Base-by-base conservation (phyloP, 2,888 invertebrate species). In the Brenthis daphne region DNA sequence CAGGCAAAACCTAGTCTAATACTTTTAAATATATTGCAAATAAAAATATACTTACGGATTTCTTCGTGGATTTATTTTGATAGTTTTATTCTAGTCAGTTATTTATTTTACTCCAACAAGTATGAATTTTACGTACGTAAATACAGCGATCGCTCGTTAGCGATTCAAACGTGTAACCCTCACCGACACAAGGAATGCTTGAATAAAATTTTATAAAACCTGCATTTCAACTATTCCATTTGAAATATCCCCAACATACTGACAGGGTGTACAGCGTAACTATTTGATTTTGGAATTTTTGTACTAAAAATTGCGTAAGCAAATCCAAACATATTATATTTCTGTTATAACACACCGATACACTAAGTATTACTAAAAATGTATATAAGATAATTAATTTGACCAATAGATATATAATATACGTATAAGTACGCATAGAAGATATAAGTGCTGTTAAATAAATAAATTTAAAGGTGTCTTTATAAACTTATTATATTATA, bases 181-280 rank as follows among this genome's bases (percentile, higher is more conserved):
- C 33, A 37, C 29, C 14, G 13, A 50, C 48, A 16, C 29, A 12
- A 60, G 29, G n/a, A 24, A 11, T 12, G 12, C 2, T 60, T 33
- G 48, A 60, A 60, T 60, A 29, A 12, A 24, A 60, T 50, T 60
- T 50, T 60, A 60, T 51, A 43, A 53, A 63, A 43, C 63, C 37
- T 43, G 33, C 33, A 53, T 16, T 53, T 63, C 63, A 53, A 33
- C 24, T 43, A 37, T 57, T 63, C 63, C 37, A 53, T 53, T 63
- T 63, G 33, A 63, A 63, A 53, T 51, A 51, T 20, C 51, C 20
- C 37, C 13, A 43, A 43, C 37, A 20, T 20, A 63, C 53, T 63
- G 29, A 13, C 16, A 53, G 12, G 37, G 20, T 43, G 20, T 43
- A 16, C 63, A 16, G 16, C 37, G 37, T 33, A 53, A 37, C 53